These are phyloP conservation scores for Trochalopteron elliotii DNA, from an alignment of 2,113 vertebrate genomes.

Conservation along the genomic window DNA sequence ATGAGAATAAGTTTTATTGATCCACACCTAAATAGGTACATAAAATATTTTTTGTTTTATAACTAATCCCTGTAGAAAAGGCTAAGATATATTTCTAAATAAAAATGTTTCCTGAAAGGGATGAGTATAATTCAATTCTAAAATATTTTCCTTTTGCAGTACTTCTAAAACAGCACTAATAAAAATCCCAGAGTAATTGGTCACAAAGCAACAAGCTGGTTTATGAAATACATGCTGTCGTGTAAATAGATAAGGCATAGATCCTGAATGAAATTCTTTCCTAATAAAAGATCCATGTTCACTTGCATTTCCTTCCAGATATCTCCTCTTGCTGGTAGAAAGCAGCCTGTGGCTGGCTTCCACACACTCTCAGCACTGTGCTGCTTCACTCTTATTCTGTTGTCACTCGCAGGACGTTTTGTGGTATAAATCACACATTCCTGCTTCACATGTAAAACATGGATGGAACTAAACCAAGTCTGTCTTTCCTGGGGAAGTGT, in stretches of 20 bases:
- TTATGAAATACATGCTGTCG: not conserved
- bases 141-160: not conserved
- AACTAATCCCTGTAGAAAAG: not conserved
- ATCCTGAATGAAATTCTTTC: not conserved
- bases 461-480: not conserved
- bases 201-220: not conserved
- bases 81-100: not conserved
- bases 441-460: not conserved
- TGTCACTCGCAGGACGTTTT: not conserved
- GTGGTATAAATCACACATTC: not conserved
- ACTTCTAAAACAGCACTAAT: not conserved
- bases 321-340: not conserved
- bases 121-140: not conserved
- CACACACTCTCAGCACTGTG: accelerated
- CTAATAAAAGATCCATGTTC: accelerated
- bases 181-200: not conserved
- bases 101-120: not conserved
- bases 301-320: not conserved
- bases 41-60: not conserved
- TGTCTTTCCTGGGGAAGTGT: not conserved
- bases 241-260: not conserved
- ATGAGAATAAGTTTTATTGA: slow-evolving; percentile 6
- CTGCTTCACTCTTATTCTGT: not conserved
- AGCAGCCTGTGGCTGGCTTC: not conserved
- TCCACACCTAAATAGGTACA: not conserved